Conservation (phyloP, 2,113 vertebrate species). For the Bungarus multicinctus region DNA sequence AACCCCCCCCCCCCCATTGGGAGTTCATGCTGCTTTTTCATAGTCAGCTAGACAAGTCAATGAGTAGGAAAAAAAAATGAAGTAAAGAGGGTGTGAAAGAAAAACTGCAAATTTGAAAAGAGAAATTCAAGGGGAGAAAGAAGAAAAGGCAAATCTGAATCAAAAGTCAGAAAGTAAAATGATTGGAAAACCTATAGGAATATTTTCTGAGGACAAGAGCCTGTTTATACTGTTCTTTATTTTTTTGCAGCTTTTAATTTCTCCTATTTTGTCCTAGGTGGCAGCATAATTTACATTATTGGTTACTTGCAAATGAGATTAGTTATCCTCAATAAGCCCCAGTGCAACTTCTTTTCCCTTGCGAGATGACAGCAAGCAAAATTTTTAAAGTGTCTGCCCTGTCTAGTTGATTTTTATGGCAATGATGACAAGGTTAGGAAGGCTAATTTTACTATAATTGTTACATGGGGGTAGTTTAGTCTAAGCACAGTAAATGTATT, state of each 20-base stretch:
- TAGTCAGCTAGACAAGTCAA: conserved; percentile 52
- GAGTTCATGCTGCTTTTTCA: conserved; percentile 63
- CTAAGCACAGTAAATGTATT: not conserved
- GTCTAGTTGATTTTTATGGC: conserved; percentile 1
- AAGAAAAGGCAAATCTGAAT: not conserved
- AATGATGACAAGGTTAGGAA: conserved; percentile 7
- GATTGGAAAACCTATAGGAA: not conserved
- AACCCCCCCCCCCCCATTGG: conserved; percentile 67
- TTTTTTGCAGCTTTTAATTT: not conserved
- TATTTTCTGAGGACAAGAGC: not conserved
- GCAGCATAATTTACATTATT: conserved; percentile 10
- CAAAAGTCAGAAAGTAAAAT: conserved; percentile 19
- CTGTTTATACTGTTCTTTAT: not conserved
- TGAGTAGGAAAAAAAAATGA: conserved; percentile 46
- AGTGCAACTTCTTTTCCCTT: not conserved
- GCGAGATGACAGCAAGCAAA: not conserved
- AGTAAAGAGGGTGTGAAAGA: conserved; percentile 26
- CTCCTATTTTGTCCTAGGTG: not conserved
- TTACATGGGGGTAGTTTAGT: not conserved
- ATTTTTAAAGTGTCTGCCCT: not conserved
- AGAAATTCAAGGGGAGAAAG: conserved; percentile 22
- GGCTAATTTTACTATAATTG: conserved; percentile 15
- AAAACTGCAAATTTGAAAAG: conserved; percentile 28
- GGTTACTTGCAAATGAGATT: conserved; percentile 1
- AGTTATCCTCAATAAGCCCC: not conserved